A percentile compares a stretch with the other conserved stretches of the same genome.
Evolutionary conservation across 1,140 invertebrate genomes (phyloP).

Genomic region (Halictus rubicundus): DNA sequence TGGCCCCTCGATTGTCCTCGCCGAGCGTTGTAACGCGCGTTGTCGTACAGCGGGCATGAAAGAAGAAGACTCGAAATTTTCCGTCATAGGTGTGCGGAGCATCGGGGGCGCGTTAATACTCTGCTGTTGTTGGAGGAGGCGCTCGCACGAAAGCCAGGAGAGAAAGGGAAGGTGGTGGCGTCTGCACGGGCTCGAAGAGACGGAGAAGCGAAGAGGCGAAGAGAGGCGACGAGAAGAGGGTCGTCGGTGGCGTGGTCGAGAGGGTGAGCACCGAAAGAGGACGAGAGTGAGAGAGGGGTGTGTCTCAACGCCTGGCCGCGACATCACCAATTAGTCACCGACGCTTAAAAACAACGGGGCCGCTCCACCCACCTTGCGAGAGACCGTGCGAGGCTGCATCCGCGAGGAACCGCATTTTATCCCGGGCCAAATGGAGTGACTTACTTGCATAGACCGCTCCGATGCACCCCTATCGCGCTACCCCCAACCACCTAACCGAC

Average conservation of each 20-base stretch:
- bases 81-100: constrained; percentile 22
- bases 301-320: constrained; percentile 78
- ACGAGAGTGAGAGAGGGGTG: constrained; percentile 69
- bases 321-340: constrained; percentile 80
- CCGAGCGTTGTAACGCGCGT: too few species aligned
- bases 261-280: constrained; percentile 52
- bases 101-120: constrained; percentile 58
- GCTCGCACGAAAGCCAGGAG: constrained; percentile 23
- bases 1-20: too few species aligned
- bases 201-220: constrained; percentile 47
- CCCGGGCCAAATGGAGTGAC: constrained; percentile 65
- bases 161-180: constrained; percentile 50
- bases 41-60: too few species aligned
- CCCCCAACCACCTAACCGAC: constrained; percentile 10
- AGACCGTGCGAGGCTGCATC: constrained; percentile 54
- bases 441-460: constrained; percentile 65
- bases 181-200: constrained; percentile 26
- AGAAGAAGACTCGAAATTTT: constrained; percentile 27
- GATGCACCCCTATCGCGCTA: constrained; percentile 20
- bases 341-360: constrained; percentile 79
- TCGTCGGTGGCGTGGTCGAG: constrained; percentile 43
- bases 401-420: constrained; percentile 71
- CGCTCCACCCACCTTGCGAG: constrained; percentile 67
- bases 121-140: constrained; percentile 47
- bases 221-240: constrained; percentile 12